These are phyloP conservation scores for Schizotus pectinicornis DNA, from an alignment of 2,888 invertebrate species.

Conservation along the genomic window DNA sequence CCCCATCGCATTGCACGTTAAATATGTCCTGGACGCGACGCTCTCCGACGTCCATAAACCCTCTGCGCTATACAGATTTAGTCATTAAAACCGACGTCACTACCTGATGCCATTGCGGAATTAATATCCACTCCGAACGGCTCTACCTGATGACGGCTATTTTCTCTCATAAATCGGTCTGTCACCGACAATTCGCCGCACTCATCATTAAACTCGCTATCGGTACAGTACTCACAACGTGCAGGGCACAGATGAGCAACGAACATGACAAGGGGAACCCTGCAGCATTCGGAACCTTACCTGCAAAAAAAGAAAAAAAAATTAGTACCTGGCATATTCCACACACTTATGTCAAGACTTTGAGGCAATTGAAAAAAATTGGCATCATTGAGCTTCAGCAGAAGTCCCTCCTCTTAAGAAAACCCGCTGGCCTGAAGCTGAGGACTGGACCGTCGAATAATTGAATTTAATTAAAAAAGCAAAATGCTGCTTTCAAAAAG, in stretches of 20 bases:
- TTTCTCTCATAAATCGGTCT: conserved; percentile 24
- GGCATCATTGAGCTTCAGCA: too few species aligned
- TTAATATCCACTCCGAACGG: conserved; percentile 45
- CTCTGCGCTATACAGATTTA: conserved; percentile 41
- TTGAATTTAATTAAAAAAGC: too few species aligned
- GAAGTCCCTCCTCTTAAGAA: too few species aligned
- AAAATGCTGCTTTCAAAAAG: too few species aligned
- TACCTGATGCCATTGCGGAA: conserved; percentile 50
- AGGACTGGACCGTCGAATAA: too few species aligned
- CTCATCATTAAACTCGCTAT: background rate
- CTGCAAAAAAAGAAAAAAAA: conserved; percentile 4
- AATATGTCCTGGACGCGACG: conserved; percentile 45
- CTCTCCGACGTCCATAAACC: conserved; percentile 43
- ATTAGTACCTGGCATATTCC: background rate
- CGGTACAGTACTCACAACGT: background rate
- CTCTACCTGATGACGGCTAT: conserved; percentile 40
- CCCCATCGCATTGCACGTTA: conserved; percentile 44
- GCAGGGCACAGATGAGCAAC: background rate
- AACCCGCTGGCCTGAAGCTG: too few species aligned
- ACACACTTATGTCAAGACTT: too few species aligned
- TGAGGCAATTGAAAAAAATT: too few species aligned
- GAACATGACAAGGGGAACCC: too few species aligned
- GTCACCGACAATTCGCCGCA: background rate
- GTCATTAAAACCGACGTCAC: conserved; percentile 51
- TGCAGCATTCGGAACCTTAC: background rate